Base-by-base conservation (phyloP, 53 echinoderm and acorn worm genomes). In the Holothuria leucospilota region DNA sequence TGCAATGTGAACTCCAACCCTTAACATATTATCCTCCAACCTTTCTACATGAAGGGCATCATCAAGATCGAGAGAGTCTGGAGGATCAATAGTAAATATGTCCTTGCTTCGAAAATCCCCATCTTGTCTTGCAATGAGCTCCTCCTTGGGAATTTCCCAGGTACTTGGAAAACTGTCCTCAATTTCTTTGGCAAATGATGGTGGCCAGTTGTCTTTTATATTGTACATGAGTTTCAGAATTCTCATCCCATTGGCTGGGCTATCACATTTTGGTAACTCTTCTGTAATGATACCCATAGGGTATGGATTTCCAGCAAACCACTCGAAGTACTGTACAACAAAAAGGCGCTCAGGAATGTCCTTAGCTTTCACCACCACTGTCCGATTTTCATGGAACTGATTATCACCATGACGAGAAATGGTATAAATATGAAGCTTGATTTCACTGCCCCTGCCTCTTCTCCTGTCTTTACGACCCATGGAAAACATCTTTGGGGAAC, bases 1-100 rank as follows among this genome's bases (percentile, higher is more conserved):
- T 51, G 96, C 88, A 64, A 96, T 96, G 82, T 96, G 96, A 6
- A 96, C 89, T 9, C 96, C 96, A 28, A 96, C 90, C 28, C 58
- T 28, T 52, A 77, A 92, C 21, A 30, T 59, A 73, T 83, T 74
- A 26, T 70, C 62, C 16, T 46, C 62, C 6, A 90, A 52, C 13
- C 49, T 8, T 29, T 88, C 67, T 5, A 94, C 69, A 72, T 94
- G 94, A 10, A 96, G 78, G 49, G 94, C 96, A 89, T 96, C 96
- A 84, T 96, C 96, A 8, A 96, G 82, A 62, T 96, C 96, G 38
- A 85, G 68, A 13, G 92, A 82, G 2, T 86, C 88, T 9, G 78
- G 88, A 51, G 88, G 94, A 63, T 94, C 96, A 25, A 92, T 94
- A 21, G 96, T 96, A 58, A 96, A 96, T 29, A 80, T 84, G 16